phyloP scores from a whole-genome alignment of 2,797 vertebrate species.

The Microhierax caerulescens region DNA sequence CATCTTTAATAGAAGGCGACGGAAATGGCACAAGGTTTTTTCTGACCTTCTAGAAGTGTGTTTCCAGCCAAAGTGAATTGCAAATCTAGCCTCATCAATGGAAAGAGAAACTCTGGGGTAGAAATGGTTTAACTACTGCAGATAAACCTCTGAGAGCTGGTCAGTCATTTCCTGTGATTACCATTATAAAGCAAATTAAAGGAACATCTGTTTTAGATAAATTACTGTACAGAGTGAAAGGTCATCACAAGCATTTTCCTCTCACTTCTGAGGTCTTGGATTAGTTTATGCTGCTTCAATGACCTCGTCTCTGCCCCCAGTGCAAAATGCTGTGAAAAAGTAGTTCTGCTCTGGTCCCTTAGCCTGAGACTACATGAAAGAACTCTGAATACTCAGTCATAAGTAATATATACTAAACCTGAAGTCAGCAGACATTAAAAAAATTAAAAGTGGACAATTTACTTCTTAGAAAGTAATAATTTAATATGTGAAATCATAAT shows the following conservation, averaged over 20 bases:
- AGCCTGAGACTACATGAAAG: background rate
- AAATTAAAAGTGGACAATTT: background rate
- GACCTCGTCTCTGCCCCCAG: background rate
- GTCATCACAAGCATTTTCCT: slow-evolving; percentile 19
- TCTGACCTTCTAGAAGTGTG: slow-evolving; percentile 49
- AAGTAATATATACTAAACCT: background rate
- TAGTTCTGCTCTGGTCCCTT: background rate
- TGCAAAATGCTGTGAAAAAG: background rate
- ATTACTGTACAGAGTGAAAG: slow-evolving; percentile 36
- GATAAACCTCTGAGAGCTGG: slow-evolving; percentile 41
- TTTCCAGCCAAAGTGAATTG: slow-evolving; percentile 20
- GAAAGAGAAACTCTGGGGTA: slow-evolving; percentile 15
- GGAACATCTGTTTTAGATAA: slow-evolving; percentile 44
- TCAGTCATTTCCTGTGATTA: slow-evolving; percentile 17
- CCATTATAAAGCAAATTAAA: slow-evolving; percentile 44
- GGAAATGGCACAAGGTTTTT: slow-evolving; percentile 45
- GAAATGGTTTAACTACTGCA: slow-evolving; percentile 45
- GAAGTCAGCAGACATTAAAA: background rate
- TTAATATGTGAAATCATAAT: background rate
- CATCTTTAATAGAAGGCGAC: slow-evolving; percentile 62
- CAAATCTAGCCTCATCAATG: slow-evolving; percentile 3
- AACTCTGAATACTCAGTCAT: background rate
- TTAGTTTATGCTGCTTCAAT: background rate
- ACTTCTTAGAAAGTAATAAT: background rate
- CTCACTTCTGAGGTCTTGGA: slow-evolving; percentile 18